Base-by-base conservation (phyloP, 1,140 invertebrate species). In the Brachystomella parvula region DNA sequence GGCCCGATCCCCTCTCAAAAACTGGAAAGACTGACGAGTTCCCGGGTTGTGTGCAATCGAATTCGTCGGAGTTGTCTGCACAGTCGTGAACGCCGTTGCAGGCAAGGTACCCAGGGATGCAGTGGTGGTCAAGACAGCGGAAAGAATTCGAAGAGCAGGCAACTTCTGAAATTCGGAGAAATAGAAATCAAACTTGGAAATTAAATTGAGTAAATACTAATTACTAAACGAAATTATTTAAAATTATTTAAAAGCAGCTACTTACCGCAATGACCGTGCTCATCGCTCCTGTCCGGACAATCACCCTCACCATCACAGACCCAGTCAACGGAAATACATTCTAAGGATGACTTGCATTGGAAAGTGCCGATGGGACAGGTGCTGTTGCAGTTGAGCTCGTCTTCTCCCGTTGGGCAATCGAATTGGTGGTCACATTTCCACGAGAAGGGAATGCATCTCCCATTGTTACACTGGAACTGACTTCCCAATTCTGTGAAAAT, bases 361-460 rank as follows among this genome's bases (percentile, higher is more conserved):
- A 92, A 93, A 76, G 88, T 87, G 0, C 83, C 85, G 49, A 87
- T 86, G 63, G 84, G 81, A 71, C 84, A 83, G 9, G 81, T 78
- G 56, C 82, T 82, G 31, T 67, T 70, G 19, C 70, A 69, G 17
- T 80, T 86, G 17, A 92, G 92, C 80, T 98, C 96, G 75, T 98
- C 95, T 0, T 89, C 92, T 47, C 90, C 89, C 71, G 98, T 94
- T 0, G 83, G 83, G 86, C 96, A 83, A 87, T 97, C 81, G 86
- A 96, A 83, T 75, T 92, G 89, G 35, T 83, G 84, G 78, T 95
- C 89, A 78, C 91, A 94, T 9, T 86, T 76, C 84, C 85, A 85
- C 33, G 82, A 77, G 61, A 79, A 80, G 1, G 86, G 83, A 57
- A 91, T 84, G 78, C 90, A 92, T 24, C 83, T 82, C 30, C 85